Evolutionary conservation across 53 echinoderm and acorn worm genomes (phyloP), one percentile per base, ranked within the genome.

Genomic region (Glandiceps talaboti): DNA sequence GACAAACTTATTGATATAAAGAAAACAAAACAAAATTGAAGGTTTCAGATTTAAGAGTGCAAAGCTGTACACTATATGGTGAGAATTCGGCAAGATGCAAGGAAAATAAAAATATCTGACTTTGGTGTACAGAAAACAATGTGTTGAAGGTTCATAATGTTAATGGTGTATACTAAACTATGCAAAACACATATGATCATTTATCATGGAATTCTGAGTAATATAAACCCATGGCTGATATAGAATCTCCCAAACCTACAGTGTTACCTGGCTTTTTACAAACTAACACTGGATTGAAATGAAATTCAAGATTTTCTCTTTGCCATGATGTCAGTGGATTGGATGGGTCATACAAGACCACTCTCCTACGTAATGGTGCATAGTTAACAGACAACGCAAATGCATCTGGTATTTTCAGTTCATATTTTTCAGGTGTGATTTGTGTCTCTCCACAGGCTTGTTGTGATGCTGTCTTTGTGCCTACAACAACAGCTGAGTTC

Each of bases 231-330:
- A 92, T 94, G 1, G 93, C 93, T 79, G 99, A 99, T 72, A 99
- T 99, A 29, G 99, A 93, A 86, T 99, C 99, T 14, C 99, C 99
- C 73, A 99, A 82, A 30, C 99, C 99, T 0, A 99, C 99, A 1
- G 99, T 99, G 30, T 89, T 91, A 26, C 91, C 82, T 20, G 99
- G 99, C 33, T 81, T 86, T 81, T 88, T 91, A 83, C 99, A 99
- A 25, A 99, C 99, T 29, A 99, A 85, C 26, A 99, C 99, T 25
- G 99, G 99, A 33, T 91, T 93, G 74, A 99, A 91, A 82, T 93
- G 45, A 85, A 99, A 94, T 14, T 89, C 83, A 25, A 99, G 83
- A 25, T 86, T 81, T 73, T 86, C 89, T 29, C 88, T 80, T 26
- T 82, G 82, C 99, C 99, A 99, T 29, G 76, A 78, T 28, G 87